Evolutionary conservation across 2,113 vertebrate species (phyloP), one percentile per base, ranked within the genome.

Genomic region (Tragelaphus strepsiceros): DNA sequence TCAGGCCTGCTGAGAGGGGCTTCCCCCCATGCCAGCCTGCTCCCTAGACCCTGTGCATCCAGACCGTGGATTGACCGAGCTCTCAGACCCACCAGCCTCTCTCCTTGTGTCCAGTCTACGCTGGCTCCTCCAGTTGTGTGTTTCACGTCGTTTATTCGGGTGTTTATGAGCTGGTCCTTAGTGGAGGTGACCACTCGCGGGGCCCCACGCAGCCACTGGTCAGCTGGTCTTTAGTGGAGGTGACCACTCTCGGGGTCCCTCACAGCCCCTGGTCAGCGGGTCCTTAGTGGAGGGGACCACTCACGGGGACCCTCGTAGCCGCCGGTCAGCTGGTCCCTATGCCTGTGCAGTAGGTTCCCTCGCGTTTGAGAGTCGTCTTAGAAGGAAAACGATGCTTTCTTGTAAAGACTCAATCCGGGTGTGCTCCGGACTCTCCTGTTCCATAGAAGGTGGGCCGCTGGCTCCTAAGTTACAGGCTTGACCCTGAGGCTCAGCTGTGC

Each of bases 391-490:
- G 32, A 8, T 13, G 0, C 28, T 46, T 26, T 4, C 9, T 67
- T 28, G 16, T 26, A 7, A 22, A 46, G 87, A 14, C 87, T 17
- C 13, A 5, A 8, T 53, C 9, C 12, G 10, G 35, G 0, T 17
- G 0, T 26, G 32, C 30, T 24, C 56, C 1, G 26, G 32, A 14
- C 39, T 9, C 32, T 51, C 26, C 56, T 2, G 1, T n/a, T 21
- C 2, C 0, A 15, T 0, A 26, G 2, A 2, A 30, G 49, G 59
- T 56, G 1, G 12, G 1, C 22, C 1, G 2, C 59, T n/a, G 1
- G 0, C 0, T 67, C 46, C 15, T 35, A 26, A 12, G 4, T 24
- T 3, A 3, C 0, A 2, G 1, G 2, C 82, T 39, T 3, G 10
- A 1, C 49, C 0, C 49, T 4, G 32, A 74, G 6, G 21, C 28